These are phyloP conservation scores for Galaxea fascicularis DNA, from an alignment of 92 coral and sea anemone species.

Conservation along the genomic window DNA sequence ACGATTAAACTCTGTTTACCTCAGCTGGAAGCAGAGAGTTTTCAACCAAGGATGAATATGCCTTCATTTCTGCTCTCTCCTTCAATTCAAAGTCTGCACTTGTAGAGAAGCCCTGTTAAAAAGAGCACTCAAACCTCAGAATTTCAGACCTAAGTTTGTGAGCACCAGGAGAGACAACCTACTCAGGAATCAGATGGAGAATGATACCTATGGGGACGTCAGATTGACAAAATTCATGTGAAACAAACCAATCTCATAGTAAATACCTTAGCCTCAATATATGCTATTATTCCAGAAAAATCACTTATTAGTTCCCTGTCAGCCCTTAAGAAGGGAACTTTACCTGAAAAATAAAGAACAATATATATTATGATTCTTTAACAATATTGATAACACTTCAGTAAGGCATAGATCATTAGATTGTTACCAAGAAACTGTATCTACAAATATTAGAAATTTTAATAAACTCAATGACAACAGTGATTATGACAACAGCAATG, in stretches of 20 bases:
- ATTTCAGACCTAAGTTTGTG: not conserved
- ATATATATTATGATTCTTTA: too few species aligned
- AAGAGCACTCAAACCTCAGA: not conserved
- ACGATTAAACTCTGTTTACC: constrained; percentile 54
- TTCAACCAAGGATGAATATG: constrained; percentile 81
- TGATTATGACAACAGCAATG: too few species aligned
- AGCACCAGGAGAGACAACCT: too few species aligned
- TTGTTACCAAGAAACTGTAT: too few species aligned
- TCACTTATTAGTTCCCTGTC: constrained; percentile 59
- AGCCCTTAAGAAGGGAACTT: constrained; percentile 72
- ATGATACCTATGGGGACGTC: not conserved
- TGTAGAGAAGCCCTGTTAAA: constrained; percentile 68
- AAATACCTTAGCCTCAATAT: constrained; percentile 59
- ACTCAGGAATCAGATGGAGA: not conserved
- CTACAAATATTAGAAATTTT: too few species aligned
- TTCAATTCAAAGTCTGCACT: constrained; percentile 62
- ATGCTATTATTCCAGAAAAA: constrained; percentile 54
- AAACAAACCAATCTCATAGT: not conserved
- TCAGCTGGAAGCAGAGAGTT: constrained; percentile 81
- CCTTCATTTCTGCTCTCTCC: constrained; percentile 85
- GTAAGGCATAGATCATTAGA: not conserved
- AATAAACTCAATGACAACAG: too few species aligned
- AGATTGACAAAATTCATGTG: not conserved
- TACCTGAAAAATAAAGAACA: constrained; percentile 44
- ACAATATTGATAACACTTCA: not conserved